Evolutionary conservation across 2,113 vertebrate species (phyloP).

Genomic region (Plotosus lineatus): DNA sequence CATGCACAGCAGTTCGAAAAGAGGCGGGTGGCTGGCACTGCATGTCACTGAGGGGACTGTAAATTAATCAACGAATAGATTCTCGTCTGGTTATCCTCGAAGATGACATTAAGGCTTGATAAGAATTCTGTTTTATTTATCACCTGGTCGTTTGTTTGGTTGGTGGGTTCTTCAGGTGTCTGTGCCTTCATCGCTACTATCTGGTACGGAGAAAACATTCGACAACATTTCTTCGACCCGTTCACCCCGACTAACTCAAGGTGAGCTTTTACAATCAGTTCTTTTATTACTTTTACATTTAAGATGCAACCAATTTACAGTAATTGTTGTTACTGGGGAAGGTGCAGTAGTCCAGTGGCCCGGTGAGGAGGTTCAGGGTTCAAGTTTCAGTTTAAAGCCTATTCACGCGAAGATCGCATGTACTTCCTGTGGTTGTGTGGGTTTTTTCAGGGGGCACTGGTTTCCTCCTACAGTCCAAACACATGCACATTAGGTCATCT

Average conservation of each 20-base stretch:
- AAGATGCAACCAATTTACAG: neutral
- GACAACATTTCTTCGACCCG: conserved; percentile 84
- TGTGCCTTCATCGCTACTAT: conserved; percentile 81
- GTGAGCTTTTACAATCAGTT: conserved; percentile 64
- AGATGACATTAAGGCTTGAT: neutral
- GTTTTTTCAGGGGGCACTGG: no score
- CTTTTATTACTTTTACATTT: neutral
- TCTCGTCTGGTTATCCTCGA: neutral
- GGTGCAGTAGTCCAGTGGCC: no score
- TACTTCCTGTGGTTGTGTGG: no score
- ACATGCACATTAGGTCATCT: no score
- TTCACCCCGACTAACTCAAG: conserved; percentile 86
- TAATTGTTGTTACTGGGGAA: neutral
- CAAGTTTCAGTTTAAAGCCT: no score
- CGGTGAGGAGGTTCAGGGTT: no score
- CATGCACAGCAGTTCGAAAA: no score
- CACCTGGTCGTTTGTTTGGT: neutral
- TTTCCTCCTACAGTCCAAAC: no score
- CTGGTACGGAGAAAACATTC: conserved; percentile 86
- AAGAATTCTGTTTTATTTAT: neutral
- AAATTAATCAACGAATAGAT: no score
- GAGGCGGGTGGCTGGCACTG: no score
- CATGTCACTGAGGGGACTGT: no score
- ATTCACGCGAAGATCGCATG: no score
- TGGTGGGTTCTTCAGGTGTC: conserved; percentile 72